Percentiles rank a stretch among this genome's conserved stretches.
These are phyloP conservation scores for Paraescarpia echinospica DNA, from an alignment of 1,140 invertebrate species.

Conservation along the genomic window DNA sequence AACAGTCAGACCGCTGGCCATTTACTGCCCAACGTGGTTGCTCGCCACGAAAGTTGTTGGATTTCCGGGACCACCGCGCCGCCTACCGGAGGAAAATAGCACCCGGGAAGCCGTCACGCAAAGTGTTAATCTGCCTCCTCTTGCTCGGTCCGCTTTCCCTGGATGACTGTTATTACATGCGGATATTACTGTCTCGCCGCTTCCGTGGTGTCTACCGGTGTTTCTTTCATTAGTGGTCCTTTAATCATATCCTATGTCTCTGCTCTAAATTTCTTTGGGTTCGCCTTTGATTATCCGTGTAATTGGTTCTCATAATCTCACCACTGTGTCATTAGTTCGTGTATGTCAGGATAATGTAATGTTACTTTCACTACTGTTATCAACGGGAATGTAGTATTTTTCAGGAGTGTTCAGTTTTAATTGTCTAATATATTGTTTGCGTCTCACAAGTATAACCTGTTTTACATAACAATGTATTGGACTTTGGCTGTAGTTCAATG, in stretches of 20 bases:
- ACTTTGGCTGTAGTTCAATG: too few relatives aligned
- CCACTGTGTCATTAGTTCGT: too few relatives aligned
- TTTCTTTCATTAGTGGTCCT: neutral
- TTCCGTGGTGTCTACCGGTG: neutral
- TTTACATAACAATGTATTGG: too few relatives aligned
- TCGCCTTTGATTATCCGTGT: neutral
- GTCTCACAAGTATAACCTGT: too few relatives aligned
- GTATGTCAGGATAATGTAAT: too few relatives aligned
- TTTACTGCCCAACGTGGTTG: neutral
- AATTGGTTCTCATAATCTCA: too few relatives aligned
- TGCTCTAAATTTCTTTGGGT: neutral
- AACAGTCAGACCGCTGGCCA: neutral
- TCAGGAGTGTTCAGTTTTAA: too few relatives aligned
- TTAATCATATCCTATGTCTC: neutral
- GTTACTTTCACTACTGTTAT: too few relatives aligned
- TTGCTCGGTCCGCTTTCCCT: neutral
- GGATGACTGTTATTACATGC: neutral
- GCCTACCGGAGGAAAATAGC: neutral
- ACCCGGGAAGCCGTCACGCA: neutral
- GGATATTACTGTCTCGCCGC: neutral
- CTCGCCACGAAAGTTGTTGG: neutral
- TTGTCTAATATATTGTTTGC: too few relatives aligned
- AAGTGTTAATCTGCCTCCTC: neutral
- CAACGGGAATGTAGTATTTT: too few relatives aligned
- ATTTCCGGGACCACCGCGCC: neutral